Evolutionary conservation across 1,140 invertebrate genomes (phyloP), one percentile per base, ranked within the genome.

Genomic region (Zaprionus davidi): DNA sequence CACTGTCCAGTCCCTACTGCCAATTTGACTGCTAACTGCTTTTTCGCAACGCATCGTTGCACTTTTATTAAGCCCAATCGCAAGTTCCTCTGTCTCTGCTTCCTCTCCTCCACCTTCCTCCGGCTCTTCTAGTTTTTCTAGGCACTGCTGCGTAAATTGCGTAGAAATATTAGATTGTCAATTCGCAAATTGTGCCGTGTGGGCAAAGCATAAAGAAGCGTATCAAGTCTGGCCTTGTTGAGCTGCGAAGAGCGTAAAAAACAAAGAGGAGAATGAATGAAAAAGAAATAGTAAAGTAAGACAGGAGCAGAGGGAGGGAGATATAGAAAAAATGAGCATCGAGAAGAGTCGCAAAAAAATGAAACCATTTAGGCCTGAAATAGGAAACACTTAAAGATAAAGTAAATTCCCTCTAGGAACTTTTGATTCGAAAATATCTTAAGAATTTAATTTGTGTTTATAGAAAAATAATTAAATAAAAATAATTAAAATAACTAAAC

Each of bases 11-110:
- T 26, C n/a, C 15, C 70, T 68, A 76, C 56, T 78, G 70, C 53
- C 77, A 77, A 79, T 80, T 73, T 71, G 67, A 71, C 76, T 81
- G 58, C 76, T 83, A 90, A 90, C 76, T 90, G 79, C 86, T 82
- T 90, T 88, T 90, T 71, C 85, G 90, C 65, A 82, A 90, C 82
- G 85, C 86, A 77, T 71, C 68, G 79, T 36, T 90, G 86, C 44
- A 26, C 68, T 78, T 90, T 82, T 90, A 90, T 90, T 90, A 90
- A 85, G 64, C 64, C 71, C 70, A 79, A 74, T 65, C 74, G 83
- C 65, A 65, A 44, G 76, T 44, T 69, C n/a, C n/a, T 17, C 36
- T 5, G 12, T 15, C 36, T 15, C 13, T 38, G 41, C 66, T 49
- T 2, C 4, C 51, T 11, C 22, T 26, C 11, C 12, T 22, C 20